These are phyloP conservation scores for Cherax quadricarinatus DNA, from an alignment of 1,140 invertebrate genomes.

Conservation along the genomic window DNA sequence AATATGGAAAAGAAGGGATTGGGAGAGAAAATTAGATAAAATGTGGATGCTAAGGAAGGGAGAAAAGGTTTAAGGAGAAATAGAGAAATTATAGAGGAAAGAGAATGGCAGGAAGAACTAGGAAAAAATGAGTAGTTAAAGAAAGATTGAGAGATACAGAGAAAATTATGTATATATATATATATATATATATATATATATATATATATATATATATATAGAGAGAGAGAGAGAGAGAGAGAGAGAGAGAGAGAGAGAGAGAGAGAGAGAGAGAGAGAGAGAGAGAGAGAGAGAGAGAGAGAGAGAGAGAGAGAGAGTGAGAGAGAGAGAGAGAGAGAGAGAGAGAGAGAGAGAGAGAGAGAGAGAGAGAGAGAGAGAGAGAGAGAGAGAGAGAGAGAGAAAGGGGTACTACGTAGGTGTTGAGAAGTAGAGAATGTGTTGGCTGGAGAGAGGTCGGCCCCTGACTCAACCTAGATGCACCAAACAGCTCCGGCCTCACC, in stretches of 20 bases:
- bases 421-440: neutral
- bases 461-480: constrained; percentile 5
- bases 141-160: neutral
- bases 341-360: constrained; percentile 2
- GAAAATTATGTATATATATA: no score
- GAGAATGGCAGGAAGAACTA: no score
- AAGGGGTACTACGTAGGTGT: neutral
- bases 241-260: neutral
- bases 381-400: neutral
- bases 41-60: no score
- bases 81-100: neutral
- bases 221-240: neutral
- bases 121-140: no score
- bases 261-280: neutral
- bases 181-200: no score
- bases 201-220: no score
- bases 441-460: neutral
- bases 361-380: neutral
- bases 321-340: neutral
- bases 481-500: neutral
- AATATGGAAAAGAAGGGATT: neutral
- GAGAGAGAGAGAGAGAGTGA: neutral
- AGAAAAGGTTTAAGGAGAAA: neutral
- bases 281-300: neutral
- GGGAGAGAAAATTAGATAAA: neutral